A percentile compares a stretch with the other conserved stretches of the same genome.
Evolutionary conservation across 2,797 vertebrate genomes (phyloP).

Genomic region (Cuniculus paca): DNA sequence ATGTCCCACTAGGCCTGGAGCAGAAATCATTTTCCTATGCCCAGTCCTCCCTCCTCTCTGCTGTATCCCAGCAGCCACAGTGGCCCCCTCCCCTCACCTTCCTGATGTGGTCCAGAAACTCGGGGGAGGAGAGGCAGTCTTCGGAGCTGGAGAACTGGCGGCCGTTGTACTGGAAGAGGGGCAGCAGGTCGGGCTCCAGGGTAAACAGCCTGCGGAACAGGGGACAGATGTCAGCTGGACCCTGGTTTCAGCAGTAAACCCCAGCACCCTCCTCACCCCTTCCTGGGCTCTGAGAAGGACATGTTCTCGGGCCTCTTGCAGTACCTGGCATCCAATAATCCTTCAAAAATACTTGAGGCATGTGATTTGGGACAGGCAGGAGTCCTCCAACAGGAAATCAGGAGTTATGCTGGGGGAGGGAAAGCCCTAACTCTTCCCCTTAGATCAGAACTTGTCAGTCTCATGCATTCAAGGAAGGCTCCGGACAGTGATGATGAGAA

Average conservation of each 20-base stretch:
- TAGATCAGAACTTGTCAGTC: neutral
- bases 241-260: neutral
- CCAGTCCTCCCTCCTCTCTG: neutral
- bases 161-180: constrained; percentile 95
- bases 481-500: no score
- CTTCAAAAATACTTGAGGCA: neutral
- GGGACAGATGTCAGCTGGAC: neutral
- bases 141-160: constrained; percentile 92
- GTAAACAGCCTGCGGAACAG: constrained; percentile 93
- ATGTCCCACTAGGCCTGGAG: neutral
- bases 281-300: neutral
- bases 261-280: neutral
- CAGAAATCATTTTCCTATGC: neutral
- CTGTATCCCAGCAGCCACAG: neutral
- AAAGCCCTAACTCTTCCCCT: neutral
- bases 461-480: neutral
- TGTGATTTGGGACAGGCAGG: neutral
- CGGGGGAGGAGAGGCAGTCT: constrained; percentile 95
- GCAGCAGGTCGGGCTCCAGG: constrained; percentile 94
- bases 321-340: neutral
- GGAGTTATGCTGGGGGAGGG: neutral
- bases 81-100: constrained; percentile 91
- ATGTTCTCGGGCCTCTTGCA: neutral
- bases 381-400: neutral
- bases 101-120: constrained; percentile 96